A percentile compares a stretch with the other conserved stretches of the same genome.
Conservation (phyloP, 1,140 invertebrate genomes). For the Sminthurinus signatus region DNA sequence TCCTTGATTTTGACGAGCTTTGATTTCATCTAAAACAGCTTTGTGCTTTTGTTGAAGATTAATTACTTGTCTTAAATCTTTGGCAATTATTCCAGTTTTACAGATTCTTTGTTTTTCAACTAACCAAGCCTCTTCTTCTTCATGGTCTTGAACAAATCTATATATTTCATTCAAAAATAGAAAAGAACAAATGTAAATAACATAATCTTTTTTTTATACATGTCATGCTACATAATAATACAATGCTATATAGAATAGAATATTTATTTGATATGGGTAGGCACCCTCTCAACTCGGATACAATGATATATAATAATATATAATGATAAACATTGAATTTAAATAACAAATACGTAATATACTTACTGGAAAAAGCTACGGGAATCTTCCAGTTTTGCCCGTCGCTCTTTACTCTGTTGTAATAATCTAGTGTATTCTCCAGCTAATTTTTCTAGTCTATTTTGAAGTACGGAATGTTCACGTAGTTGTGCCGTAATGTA, state of each 20-base stretch:
- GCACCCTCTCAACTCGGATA: too few relatives aligned
- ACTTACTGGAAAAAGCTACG: conserved; percentile 90
- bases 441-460: conserved; percentile 64
- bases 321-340: too few relatives aligned
- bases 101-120: conserved; percentile 86
- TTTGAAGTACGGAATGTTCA: conserved; percentile 59
- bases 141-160: conserved; percentile 89
- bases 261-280: too few relatives aligned
- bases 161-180: too few relatives aligned
- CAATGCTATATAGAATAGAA: too few relatives aligned
- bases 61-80: conserved; percentile 82
- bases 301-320: too few relatives aligned
- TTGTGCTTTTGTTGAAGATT: conserved; percentile 92
- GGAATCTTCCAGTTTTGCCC: conserved; percentile 78
- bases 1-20: conserved; percentile 69
- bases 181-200: too few relatives aligned
- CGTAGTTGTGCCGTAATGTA: conserved; percentile 51
- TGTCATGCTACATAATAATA: too few relatives aligned
- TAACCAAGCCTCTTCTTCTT: conserved; percentile 88
- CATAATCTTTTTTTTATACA: too few relatives aligned
- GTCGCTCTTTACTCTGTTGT: conserved; percentile 66
- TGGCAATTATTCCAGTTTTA: conserved; percentile 79
- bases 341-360: too few relatives aligned
- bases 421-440: conserved; percentile 51
- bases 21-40: conserved; percentile 81